Percentiles rank a stretch among this genome's conserved stretches.
Conservation (phyloP, 2,113 vertebrate species). For the Acrocephalus kingi region DNA sequence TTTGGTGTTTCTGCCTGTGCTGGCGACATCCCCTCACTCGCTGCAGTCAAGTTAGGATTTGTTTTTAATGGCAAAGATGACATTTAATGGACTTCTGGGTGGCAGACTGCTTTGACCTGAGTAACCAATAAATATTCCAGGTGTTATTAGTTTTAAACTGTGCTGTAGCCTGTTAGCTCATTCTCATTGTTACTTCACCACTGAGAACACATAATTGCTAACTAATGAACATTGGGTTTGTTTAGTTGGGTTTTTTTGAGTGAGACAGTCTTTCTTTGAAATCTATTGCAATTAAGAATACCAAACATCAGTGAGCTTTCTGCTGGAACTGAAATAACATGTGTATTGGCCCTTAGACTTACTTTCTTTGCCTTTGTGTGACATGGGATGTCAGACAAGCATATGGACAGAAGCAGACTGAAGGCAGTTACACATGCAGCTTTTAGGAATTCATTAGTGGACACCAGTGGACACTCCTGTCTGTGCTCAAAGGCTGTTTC, state of each 20-base stretch:
- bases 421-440: not conserved
- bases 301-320: not conserved
- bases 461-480: not conserved
- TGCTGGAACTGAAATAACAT: not conserved
- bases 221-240: not conserved
- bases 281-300: not conserved
- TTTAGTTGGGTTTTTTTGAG: not conserved
- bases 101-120: conserved; percentile 10
- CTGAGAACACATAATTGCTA: not conserved
- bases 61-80: conserved; percentile 58
- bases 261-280: not conserved
- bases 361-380: not conserved
- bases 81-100: conserved; percentile 51
- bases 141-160: not conserved
- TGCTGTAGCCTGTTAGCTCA: not conserved
- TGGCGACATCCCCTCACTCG: not conserved
- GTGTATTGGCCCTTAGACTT: not conserved
- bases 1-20: conserved; percentile 44
- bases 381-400: not conserved
- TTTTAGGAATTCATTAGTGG: not conserved
- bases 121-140: conserved; percentile 41
- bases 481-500: not conserved
- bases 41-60: conserved; percentile 16
- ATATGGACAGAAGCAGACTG: not conserved
- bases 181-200: not conserved